Base-by-base conservation (phyloP, 2,113 vertebrate species). In the Osmerus mordax region DNA sequence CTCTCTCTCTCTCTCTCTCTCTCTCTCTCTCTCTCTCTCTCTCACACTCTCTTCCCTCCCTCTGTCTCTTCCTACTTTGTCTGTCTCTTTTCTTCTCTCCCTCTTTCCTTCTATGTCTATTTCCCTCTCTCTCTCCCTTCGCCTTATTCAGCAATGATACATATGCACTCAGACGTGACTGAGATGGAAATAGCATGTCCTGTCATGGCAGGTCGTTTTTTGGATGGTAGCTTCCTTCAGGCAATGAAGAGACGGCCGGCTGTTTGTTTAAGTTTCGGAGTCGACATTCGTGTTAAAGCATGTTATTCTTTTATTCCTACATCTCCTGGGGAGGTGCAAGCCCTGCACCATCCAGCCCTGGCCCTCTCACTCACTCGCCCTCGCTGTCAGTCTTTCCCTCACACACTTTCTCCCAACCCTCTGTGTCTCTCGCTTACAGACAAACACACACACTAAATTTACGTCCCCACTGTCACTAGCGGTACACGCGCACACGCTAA, bases 241-340 rank as follows among this genome's bases (percentile, higher is more conserved):
- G 23, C 36, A n/a, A 18, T 7, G 75, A 56, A 54, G 21, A 52
- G 14, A 73, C 2, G 52, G 51, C 12, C 72, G 72, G 71, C 62
- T 83, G 74, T 67, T 71, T 75, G 69, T 83, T 84, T 78, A 74
- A 85, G 68, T 52, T 52, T 82, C 69, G 76, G 69, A 71, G 71
- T 62, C 8, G 2, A 65, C 65, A 28, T 71, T 83, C 80, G 8
- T 82, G 85, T 89, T 74, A 70, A 82, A 78, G 82, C 82, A 80
- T 28, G 85, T 52, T 73, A 70, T 79, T 76, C 15, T 80, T 72
- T 77, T 53, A 82, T 67, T 66, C 13, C 68, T 23, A 55, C 66
- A 72, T 18, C 52, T 71, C 66, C 74, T 19, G 23, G 52, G 61
- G 53, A 52, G 5, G 66, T 71, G 19, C 19, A 58, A n/a, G 41